Conservation (phyloP, 2,113 vertebrate species). For the Xenopus laevis region DNA sequence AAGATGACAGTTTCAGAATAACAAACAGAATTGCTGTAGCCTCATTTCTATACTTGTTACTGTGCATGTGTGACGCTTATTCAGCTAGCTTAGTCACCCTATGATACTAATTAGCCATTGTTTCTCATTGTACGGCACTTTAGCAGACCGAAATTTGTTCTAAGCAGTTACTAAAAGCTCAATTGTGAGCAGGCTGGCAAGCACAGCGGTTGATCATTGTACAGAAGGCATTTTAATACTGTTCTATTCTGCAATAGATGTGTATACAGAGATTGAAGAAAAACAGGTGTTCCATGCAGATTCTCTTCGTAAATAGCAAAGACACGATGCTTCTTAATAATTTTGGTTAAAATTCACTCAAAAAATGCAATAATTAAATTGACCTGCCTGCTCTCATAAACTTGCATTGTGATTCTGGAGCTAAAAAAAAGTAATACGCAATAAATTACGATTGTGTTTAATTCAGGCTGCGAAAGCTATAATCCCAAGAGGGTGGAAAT, state of each 20-base stretch:
- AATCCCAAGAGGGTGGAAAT: too few species aligned
- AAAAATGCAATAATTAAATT: too few species aligned
- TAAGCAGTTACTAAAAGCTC: neutral
- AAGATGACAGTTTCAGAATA: neutral
- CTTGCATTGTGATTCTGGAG: too few species aligned
- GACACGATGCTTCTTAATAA: too few species aligned
- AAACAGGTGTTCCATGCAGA: too few species aligned
- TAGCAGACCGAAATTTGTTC: neutral
- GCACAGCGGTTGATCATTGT: neutral
- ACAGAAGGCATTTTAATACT: neutral
- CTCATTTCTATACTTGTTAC: neutral
- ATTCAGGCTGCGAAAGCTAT: too few species aligned
- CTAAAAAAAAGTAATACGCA: too few species aligned
- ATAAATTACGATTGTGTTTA: too few species aligned
- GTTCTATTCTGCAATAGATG: neutral
- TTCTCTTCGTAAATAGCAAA: too few species aligned
- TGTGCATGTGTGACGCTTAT: neutral
- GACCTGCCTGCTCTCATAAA: too few species aligned
- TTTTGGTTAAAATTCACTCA: too few species aligned
- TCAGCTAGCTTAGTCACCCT: neutral
- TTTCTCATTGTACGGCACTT: neutral
- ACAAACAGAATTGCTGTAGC: neutral
- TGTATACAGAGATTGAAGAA: too few species aligned
- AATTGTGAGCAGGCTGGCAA: neutral
- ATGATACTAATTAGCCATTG: constrained; percentile 1